Percentiles rank a stretch among this genome's conserved stretches.
Evolutionary conservation across 2,888 invertebrate genomes (phyloP).

Genomic region (Pyrgus malvae): DNA sequence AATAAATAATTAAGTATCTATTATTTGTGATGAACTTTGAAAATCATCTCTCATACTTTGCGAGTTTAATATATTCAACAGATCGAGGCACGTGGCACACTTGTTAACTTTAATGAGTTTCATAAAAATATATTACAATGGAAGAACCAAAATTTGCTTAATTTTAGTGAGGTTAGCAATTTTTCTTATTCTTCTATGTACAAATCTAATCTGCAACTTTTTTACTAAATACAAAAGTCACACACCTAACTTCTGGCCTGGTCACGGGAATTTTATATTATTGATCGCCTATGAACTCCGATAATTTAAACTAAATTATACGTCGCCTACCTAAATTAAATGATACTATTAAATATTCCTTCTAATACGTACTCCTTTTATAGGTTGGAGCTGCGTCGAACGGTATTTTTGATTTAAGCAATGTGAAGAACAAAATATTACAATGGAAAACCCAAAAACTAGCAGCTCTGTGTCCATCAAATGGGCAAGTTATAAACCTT

Average conservation of each 20-base stretch:
- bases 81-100: conserved; percentile 61
- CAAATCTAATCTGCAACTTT: too few species aligned
- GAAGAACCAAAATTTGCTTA: conserved; percentile 63
- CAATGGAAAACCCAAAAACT: conserved; percentile 77
- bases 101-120: conserved; percentile 65
- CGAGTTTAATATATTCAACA: conserved; percentile 43
- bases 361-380: background rate
- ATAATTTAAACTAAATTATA: too few species aligned
- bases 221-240: too few species aligned
- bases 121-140: conserved; percentile 68
- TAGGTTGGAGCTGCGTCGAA: conserved; percentile 64
- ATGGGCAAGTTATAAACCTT: conserved; percentile 54
- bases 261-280: too few species aligned
- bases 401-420: conserved; percentile 69
- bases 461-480: conserved; percentile 66
- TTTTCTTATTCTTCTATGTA: conserved; percentile 25
- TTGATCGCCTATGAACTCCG: too few species aligned
- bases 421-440: conserved; percentile 73
- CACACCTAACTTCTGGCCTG: too few species aligned
- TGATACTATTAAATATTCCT: too few species aligned
- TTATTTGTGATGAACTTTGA: background rate
- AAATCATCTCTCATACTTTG: background rate
- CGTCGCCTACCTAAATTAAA: too few species aligned
- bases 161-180: conserved; percentile 68
- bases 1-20: background rate